A percentile compares a stretch with the other conserved stretches of the same genome.
Conservation (phyloP, 2,888 invertebrate species). For the Amphipyra berbera region DNA sequence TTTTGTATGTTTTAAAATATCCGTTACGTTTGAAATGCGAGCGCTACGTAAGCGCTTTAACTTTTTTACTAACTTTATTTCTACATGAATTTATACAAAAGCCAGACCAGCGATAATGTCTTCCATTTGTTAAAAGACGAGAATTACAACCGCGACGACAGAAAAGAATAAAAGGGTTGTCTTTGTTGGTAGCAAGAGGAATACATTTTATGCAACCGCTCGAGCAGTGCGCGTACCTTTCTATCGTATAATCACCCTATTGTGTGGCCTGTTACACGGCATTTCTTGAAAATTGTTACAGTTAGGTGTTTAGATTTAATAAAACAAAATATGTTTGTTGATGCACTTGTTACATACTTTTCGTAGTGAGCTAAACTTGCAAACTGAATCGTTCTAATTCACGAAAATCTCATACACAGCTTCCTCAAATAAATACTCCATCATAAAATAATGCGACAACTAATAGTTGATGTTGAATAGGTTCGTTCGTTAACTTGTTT, state of each 20-base stretch:
- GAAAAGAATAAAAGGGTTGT: slow-evolving; percentile 84
- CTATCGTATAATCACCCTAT: slow-evolving; percentile 75
- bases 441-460: too few species aligned
- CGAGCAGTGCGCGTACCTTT: slow-evolving; percentile 70
- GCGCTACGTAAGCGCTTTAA: slow-evolving; percentile 79
- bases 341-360: too few species aligned
- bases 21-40: slow-evolving; percentile 78
- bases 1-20: slow-evolving; percentile 75
- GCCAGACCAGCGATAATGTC: slow-evolving; percentile 85
- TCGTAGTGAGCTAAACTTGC: too few species aligned
- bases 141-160: slow-evolving; percentile 83
- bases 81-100: slow-evolving; percentile 86
- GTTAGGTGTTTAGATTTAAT: slow-evolving; percentile 56
- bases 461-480: too few species aligned
- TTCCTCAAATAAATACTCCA: too few species aligned
- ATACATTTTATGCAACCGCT: slow-evolving; percentile 82
- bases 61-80: slow-evolving; percentile 82
- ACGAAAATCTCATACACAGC: too few species aligned
- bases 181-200: slow-evolving; percentile 79
- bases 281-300: slow-evolving; percentile 61
- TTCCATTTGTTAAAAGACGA: slow-evolving; percentile 86
- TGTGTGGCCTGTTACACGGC: slow-evolving; percentile 65
- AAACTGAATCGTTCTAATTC: too few species aligned
- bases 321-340: background rate
- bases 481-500: too few species aligned